These are phyloP conservation scores for Psephotus haematonotus DNA, from an alignment of 2,113 vertebrate species.

Conservation along the genomic window DNA sequence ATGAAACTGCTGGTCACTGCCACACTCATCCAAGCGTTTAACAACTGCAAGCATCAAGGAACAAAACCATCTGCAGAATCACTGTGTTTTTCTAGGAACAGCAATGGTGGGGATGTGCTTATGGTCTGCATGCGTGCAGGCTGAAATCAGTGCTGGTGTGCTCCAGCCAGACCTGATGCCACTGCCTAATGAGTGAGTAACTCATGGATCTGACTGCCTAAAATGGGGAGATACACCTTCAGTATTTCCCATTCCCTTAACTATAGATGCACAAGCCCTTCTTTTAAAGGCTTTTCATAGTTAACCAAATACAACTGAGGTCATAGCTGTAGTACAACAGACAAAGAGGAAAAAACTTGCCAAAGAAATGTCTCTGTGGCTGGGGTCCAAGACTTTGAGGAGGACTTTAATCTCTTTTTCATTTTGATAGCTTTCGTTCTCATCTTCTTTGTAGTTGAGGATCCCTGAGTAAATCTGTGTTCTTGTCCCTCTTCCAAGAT, in stretches of 20 bases:
- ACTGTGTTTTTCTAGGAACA: background rate
- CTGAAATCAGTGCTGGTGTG: accelerated
- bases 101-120: background rate
- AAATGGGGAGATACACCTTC: accelerated
- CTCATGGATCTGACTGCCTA: background rate
- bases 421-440: conserved; percentile 76
- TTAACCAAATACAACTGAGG: accelerated
- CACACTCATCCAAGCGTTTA: background rate
- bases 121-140: accelerated
- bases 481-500: conserved; percentile 90
- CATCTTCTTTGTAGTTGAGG: conserved; percentile 84
- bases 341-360: conserved; percentile 70
- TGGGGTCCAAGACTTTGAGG: conserved; percentile 93
- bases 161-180: background rate
- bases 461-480: conserved; percentile 92
- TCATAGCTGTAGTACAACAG: background rate
- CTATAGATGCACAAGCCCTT: background rate
- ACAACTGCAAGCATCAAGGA: background rate
- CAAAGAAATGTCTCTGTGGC: conserved; percentile 95
- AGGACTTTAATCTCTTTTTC: conserved; percentile 91
- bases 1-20: accelerated
- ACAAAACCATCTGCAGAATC: background rate
- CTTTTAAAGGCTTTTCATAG: background rate
- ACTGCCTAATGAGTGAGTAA: background rate
- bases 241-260: background rate